These are phyloP conservation scores for Zygothrica quintamaculata DNA, from an alignment of 2,888 invertebrate species.

Conservation along the genomic window DNA sequence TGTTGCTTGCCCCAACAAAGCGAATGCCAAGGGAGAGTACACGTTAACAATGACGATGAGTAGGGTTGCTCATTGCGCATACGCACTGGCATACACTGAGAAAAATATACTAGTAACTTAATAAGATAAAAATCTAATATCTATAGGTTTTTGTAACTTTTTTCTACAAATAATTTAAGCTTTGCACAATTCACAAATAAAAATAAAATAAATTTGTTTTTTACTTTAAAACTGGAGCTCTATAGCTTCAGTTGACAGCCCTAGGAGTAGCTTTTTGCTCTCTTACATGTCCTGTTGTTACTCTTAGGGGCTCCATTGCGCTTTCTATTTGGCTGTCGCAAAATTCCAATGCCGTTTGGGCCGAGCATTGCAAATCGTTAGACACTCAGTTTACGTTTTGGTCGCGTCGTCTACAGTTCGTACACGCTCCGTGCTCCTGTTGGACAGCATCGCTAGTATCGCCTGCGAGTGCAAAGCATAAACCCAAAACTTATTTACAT, in stretches of 20 bases:
- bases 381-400: conserved; percentile 71
- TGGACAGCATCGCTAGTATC: conserved; percentile 54
- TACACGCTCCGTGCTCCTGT: conserved; percentile 52
- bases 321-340: conserved; percentile 48
- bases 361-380: conserved; percentile 39
- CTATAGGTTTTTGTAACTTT: too few relatives aligned
- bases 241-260: conserved; percentile 7
- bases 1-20: conserved; percentile 51
- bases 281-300: conserved; percentile 38
- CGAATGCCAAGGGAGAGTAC: conserved; percentile 15
- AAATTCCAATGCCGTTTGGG: conserved; percentile 66
- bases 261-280: too few relatives aligned
- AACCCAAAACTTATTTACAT: conserved; percentile 44
- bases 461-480: conserved; percentile 53
- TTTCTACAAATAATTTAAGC: too few relatives aligned
- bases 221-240: background rate
- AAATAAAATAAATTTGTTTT: too few relatives aligned
- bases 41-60: background rate
- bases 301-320: conserved; percentile 31
- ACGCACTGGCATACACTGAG: conserved; percentile 61
- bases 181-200: too few relatives aligned
- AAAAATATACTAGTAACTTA: background rate
- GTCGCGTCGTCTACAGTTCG: conserved; percentile 69
- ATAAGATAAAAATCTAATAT: too few relatives aligned
- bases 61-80: conserved; percentile 58